These are phyloP conservation scores for Heliothis peltigera DNA, from an alignment of 2,888 invertebrate species.

Conservation along the genomic window DNA sequence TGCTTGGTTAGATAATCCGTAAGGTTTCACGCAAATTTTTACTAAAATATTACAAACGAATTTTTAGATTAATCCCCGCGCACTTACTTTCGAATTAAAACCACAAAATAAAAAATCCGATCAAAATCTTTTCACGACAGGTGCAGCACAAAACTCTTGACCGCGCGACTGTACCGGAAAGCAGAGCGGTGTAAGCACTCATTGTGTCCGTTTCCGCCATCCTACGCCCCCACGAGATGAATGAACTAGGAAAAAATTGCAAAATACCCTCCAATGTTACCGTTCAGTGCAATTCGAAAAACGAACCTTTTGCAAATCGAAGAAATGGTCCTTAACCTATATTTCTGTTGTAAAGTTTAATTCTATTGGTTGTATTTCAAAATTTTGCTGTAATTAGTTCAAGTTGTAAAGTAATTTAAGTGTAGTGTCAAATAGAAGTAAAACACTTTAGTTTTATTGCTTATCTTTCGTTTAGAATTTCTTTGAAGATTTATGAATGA, in stretches of 20 bases:
- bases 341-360: constrained; percentile 17
- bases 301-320: not conserved
- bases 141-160: constrained; percentile 47
- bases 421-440: not conserved
- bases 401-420: not conserved
- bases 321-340: constrained; percentile 5
- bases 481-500: constrained; percentile 22
- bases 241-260: constrained; percentile 62
- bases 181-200: constrained; percentile 73
- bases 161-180: constrained; percentile 81
- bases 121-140: constrained; percentile 28
- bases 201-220: constrained; percentile 86
- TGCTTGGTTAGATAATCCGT: too few relatives aligned
- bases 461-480: constrained; percentile 3
- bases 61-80: too few relatives aligned
- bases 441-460: constrained; percentile 9
- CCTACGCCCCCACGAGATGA: constrained; percentile 73
- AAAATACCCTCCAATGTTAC: constrained; percentile 35
- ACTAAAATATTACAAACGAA: too few relatives aligned
- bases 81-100: too few relatives aligned
- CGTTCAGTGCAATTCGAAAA: constrained; percentile 47
- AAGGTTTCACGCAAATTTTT: too few relatives aligned
- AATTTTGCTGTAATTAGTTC: not conserved
- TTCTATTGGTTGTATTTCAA: constrained; percentile 12
- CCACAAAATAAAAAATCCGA: too few relatives aligned